Evolutionary conservation across 2,888 invertebrate species (phyloP), one percentile per base, ranked within the genome.

Genomic region (Eustalomyia histrio): DNA sequence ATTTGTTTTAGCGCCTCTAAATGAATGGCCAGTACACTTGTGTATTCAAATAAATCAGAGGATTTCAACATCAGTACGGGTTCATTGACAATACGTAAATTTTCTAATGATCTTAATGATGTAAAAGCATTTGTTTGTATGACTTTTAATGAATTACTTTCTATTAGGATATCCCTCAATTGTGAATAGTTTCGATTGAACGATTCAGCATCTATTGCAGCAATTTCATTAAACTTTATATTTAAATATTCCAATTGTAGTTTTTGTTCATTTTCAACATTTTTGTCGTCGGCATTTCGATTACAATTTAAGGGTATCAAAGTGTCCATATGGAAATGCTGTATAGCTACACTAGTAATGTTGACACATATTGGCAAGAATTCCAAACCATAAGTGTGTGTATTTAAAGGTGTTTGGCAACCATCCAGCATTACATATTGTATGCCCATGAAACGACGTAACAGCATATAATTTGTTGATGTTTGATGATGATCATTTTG

Each of bases 341-440:
- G 85, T 17, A 89, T 84, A 39, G 85, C 81, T 3, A 85, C 69
- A 63, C 85, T 85, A 18, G 85, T 82, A 61, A 89, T 83, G 16
- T 85, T 82, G 0, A 67, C 81, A 74, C 89, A 89, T 60, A 88
- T 86, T 18, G 88, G 87, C 81, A 89, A 82, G 73, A 86, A 87
- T 76, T 89, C 89, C 76, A 89, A 74, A 4, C 89, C 89, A 81
- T 88, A 89, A 64, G 86, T 88, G 24, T 79, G 69, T 0, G 83
- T 79, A 69, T 87, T 83, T 18, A 89, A 83, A 33, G 87, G 84
- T 17, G 87, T 86, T 69, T 86, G 86, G 47, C 87, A 87, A 39
- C 89, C 89, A 79, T 89, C 86, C 29, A 89, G 84, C 43, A 83
- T 83, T 69, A 85, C 83, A 73, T 82, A 74, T 61, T 84, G 80